Evolutionary conservation across 2,113 vertebrate species (phyloP), one percentile per base, ranked within the genome.

Genomic region (Carassius auratus): DNA sequence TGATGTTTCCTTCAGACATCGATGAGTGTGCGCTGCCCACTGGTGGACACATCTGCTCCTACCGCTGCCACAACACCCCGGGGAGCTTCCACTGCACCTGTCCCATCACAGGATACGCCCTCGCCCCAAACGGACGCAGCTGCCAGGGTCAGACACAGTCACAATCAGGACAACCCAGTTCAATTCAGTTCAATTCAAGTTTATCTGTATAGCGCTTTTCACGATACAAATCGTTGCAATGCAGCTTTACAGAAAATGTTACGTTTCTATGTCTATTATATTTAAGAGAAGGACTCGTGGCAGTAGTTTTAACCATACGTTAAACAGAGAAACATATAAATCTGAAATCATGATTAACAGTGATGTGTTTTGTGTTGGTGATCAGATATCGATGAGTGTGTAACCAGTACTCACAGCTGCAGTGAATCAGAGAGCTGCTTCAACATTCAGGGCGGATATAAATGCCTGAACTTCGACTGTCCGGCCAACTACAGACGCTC

Each of bases 71-170:
- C 92, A 99, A 99, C 86, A 84, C 95, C 6, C 96, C 96, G 0
- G 98, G 98, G 5, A 99, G 97, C 89, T 99, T 99, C 93, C 96
- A 97, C 45, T 99, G 98, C 87, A 95, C 96, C 87, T 99, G 98
- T 71, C 97, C 97, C 0, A 42, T 91, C 0, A 90, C 38, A 0
- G 97, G 97, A 21, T 99, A 99, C 90, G 96, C 94, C 73, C 86
- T 99, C 87, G 95, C 97, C 0, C 80, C 95, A 84, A 99, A 98
- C 0, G 97, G 97, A n/a, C 97, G 98, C 76, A 97, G 95, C 91
- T 99, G 98, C 91, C 97, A 99, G 92, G 98, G 98, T 99, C 88
- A 87, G 93, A 75, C 33, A 81, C 26, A 14, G n/a, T 6, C 17
- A 52, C 26, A 68, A 68, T 33, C 23, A 57, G 55, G 55, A 19